Evolutionary conservation across 23 tunicate genomes (phyloP).

Genomic region (Pegea sp.): DNA sequence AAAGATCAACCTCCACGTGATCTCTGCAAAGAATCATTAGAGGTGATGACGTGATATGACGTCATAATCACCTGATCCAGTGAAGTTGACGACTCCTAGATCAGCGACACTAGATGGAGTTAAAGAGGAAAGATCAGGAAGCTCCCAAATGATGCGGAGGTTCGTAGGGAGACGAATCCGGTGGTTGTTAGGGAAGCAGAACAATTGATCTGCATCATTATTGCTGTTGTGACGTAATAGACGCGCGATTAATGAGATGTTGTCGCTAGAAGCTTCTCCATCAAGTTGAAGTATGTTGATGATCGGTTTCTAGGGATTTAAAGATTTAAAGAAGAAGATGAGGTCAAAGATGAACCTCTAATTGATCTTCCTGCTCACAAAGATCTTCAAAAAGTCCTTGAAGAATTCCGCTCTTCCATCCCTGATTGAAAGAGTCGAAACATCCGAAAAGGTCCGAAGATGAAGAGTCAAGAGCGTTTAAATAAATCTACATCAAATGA

Average conservation of each 20-base stretch:
- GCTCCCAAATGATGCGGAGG: constrained; percentile 65
- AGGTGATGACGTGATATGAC: background rate
- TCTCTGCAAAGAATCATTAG: constrained; percentile 12
- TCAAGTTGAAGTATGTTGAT: constrained; percentile 47
- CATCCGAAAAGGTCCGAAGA: constrained; percentile 51
- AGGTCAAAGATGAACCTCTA: background rate
- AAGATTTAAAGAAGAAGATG: background rate
- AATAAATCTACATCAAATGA: constrained; percentile 37
- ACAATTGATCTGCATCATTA: constrained; percentile 11
- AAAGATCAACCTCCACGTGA: constrained; percentile 52
- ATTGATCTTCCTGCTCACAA: too few species aligned
- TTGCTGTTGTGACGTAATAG: background rate
- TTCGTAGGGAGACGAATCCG: constrained; percentile 35
- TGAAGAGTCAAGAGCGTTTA: constrained; percentile 63
- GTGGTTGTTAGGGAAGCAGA: constrained; percentile 62
- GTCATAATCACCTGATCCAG: constrained; percentile 17
- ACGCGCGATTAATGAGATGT: background rate
- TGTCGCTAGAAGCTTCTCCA: background rate
- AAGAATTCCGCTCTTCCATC: constrained; percentile 71
- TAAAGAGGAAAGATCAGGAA: constrained; percentile 30
- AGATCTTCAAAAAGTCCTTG: too few species aligned
- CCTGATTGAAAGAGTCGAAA: constrained; percentile 46
- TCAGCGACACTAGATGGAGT: constrained; percentile 39
- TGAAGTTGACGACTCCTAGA: constrained; percentile 43
- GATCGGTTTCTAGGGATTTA: constrained; percentile 29